Evolutionary conservation across 2,113 vertebrate species (phyloP), one percentile per base, ranked within the genome.

Genomic region (Archilochus colubris): DNA sequence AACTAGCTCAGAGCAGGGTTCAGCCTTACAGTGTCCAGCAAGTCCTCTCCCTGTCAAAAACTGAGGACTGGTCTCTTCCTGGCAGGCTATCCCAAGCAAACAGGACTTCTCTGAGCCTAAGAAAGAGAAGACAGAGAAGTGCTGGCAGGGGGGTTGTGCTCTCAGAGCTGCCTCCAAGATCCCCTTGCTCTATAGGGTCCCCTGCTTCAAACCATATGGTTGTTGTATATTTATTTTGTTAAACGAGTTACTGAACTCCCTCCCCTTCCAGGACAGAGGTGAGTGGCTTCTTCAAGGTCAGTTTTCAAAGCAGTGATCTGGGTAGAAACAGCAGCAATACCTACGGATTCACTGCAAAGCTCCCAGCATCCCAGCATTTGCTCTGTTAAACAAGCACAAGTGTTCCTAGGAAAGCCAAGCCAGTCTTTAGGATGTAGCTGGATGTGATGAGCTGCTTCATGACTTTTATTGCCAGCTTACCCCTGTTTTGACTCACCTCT

Each of bases 381-480:
- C 80, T 93, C 91, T 96, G 96, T 96, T 96, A 96, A 97, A 96
- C 89, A 97, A 95, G 88, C 77, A 74, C 69, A 59, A 82, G 74
- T 82, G 40, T 54, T 67, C 77, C 86, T 82, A 95, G 82, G 73
- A 89, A 92, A 93, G 67, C 78, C 81, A 82, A 93, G 46, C 46
- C 88, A 86, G 88, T 33, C 67, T 83, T 43, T 95, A 94, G 91
- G 76, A 75, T 0, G 1, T 90, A 91, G 80, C 58, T 93, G 80
- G 91, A n/a, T 96, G 89, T 85, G 61, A 85, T 88, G 74, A 96
- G 48, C 95, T 94, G 89, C 95, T 96, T 95, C 62, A 11, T 46
- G 44, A 85, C 54, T 86, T 86, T 90, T 61, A 72, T 63, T 86
- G 87, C 87, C 79, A 94, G 54, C 94, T 91, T 91, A 46, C 84